phyloP scores from a whole-genome alignment of 2,797 vertebrate genomes.

The Acanthis flammea region DNA sequence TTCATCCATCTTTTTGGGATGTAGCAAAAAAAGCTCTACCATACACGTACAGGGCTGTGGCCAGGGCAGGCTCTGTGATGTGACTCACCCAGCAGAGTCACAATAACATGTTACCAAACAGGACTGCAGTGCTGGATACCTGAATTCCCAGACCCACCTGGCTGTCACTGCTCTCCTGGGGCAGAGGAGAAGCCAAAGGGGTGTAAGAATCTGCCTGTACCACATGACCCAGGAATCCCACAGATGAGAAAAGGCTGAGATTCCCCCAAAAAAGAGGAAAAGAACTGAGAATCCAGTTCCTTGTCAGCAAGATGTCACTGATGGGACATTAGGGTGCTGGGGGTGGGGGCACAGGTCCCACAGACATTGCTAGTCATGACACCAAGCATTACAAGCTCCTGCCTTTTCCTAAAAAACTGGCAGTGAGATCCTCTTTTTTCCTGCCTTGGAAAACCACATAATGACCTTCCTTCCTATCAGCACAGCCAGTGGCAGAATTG shows the following conservation, averaged over 20 bases:
- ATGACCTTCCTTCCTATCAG: not conserved
- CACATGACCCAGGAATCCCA: not conserved
- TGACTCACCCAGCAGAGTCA: not conserved
- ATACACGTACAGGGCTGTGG: accelerated
- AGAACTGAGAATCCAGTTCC: not conserved
- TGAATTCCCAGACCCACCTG: not conserved
- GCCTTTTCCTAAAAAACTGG: not conserved
- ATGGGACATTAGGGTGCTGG: not conserved
- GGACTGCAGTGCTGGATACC: not conserved
- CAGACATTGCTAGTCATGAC: not conserved
- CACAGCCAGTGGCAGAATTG: not conserved
- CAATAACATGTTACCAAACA: not conserved
- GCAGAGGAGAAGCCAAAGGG: not conserved
- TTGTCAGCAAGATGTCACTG: not conserved
- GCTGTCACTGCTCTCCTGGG: not conserved
- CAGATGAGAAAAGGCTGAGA: not conserved
- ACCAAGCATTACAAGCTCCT: not conserved
- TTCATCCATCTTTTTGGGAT: not conserved
- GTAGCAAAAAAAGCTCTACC: not conserved
- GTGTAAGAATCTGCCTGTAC: not conserved
- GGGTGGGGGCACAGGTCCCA: not conserved
- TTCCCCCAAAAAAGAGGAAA: not conserved
- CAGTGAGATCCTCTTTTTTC: not conserved
- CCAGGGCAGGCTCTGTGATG: not conserved
- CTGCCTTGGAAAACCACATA: not conserved